Evolutionary conservation across 2,888 invertebrate species (phyloP).

Genomic region (Gibbula magus): DNA sequence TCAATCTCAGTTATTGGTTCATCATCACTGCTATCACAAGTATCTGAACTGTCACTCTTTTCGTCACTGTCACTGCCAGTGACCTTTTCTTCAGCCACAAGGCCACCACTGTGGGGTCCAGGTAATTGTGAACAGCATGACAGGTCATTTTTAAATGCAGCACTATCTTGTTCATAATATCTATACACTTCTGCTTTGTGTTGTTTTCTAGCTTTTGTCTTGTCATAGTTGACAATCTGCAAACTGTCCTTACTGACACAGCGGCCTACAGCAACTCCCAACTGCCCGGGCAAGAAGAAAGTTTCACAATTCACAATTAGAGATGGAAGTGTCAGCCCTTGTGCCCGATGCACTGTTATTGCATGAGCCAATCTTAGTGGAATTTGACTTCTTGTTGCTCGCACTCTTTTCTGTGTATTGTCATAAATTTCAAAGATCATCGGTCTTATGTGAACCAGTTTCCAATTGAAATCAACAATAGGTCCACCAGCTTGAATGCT

Average conservation of each 20-base stretch:
- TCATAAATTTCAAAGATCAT: too few species aligned
- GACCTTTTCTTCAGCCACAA: too few species aligned
- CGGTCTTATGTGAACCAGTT: too few species aligned
- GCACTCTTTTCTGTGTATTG: too few species aligned
- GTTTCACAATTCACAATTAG: too few species aligned
- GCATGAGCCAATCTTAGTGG: too few species aligned
- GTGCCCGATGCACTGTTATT: too few species aligned
- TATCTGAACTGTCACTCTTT: neutral
- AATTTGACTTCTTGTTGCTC: too few species aligned
- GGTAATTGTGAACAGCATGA: neutral
- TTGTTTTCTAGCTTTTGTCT: neutral
- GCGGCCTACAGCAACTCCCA: neutral
- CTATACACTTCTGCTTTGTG: neutral
- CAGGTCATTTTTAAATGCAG: neutral
- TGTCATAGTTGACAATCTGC: neutral
- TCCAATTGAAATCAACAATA: too few species aligned
- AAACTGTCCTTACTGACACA: neutral
- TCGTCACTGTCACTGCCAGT: neutral
- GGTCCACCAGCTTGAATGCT: too few species aligned
- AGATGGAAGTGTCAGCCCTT: too few species aligned
- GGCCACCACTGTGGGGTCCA: neutral
- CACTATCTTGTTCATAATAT: neutral
- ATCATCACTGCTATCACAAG: neutral
- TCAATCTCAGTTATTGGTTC: neutral
- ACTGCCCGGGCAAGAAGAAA: constrained; percentile 7